phyloP scores from a whole-genome alignment of 2,113 vertebrate genomes.

The Spermophilus dauricus region DNA sequence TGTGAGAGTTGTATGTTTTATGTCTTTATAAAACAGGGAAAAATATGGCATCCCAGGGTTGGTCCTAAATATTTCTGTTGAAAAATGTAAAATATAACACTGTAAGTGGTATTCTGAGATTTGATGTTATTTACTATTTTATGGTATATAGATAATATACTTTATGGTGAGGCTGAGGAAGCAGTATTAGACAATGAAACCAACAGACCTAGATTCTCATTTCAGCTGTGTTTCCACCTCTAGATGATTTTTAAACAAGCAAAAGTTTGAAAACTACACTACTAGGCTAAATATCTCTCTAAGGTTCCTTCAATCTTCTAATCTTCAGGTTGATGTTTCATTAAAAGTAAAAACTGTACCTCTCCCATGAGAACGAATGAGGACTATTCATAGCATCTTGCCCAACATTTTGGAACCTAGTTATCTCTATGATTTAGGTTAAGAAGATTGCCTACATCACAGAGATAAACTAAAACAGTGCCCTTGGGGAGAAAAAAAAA shows the following conservation, averaged over 20 bases:
- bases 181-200: neutral
- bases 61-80: neutral
- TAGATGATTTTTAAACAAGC: neutral
- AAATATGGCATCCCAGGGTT: neutral
- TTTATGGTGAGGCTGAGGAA: conserved; percentile 5
- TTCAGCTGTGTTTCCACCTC: neutral
- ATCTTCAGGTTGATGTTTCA: neutral
- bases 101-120: neutral
- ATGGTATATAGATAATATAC: neutral
- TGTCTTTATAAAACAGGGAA: conserved; percentile 2
- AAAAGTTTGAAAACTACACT: neutral
- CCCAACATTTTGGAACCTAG: neutral
- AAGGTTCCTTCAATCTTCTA: neutral
- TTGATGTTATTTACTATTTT: neutral
- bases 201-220: neutral
- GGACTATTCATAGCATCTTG: neutral
- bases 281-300: neutral
- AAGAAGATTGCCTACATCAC: neutral
- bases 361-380: neutral
- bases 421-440: conserved; percentile 36
- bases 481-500: neutral
- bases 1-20: neutral
- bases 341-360: neutral
- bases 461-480: conserved; percentile 49
- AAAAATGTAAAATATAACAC: neutral